Evolutionary conservation across 2,113 vertebrate genomes (phyloP).

Genomic region (Gymnarchus niloticus): DNA sequence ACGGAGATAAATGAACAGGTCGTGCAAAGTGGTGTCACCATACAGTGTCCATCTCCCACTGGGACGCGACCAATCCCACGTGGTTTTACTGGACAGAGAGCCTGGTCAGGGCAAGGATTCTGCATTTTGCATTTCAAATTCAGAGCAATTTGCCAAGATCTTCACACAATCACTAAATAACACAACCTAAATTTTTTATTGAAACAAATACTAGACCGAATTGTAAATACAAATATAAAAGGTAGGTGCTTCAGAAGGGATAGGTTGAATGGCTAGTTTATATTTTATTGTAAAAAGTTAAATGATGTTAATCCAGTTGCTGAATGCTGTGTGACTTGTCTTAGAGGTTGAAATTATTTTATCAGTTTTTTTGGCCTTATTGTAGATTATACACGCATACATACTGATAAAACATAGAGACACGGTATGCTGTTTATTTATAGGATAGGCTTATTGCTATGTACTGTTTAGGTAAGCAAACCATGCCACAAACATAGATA

Average conservation of each 20-base stretch:
- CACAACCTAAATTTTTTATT: neutral
- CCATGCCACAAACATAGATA: neutral
- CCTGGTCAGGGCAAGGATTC: neutral
- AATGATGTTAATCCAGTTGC: neutral
- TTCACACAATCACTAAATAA: neutral
- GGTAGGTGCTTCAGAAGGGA: neutral
- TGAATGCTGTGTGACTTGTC: slow-evolving; percentile 5
- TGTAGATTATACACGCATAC: neutral
- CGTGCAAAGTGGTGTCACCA: neutral
- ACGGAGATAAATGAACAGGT: neutral
- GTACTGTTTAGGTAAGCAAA: neutral
- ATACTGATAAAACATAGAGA: neutral
- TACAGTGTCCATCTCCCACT: neutral
- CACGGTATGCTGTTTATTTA: neutral
- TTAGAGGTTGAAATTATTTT: neutral
- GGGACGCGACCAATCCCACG: neutral
- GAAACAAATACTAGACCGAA: neutral
- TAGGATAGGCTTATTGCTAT: neutral
- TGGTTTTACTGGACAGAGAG: neutral
- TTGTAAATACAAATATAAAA: neutral
- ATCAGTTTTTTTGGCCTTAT: neutral
- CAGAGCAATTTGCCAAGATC: neutral
- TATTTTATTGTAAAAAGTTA: neutral
- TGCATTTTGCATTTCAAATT: slow-evolving; percentile 8
- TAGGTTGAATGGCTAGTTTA: neutral